Base-by-base conservation (phyloP, 1,140 invertebrate species). In the Geopemphigus sp. region DNA sequence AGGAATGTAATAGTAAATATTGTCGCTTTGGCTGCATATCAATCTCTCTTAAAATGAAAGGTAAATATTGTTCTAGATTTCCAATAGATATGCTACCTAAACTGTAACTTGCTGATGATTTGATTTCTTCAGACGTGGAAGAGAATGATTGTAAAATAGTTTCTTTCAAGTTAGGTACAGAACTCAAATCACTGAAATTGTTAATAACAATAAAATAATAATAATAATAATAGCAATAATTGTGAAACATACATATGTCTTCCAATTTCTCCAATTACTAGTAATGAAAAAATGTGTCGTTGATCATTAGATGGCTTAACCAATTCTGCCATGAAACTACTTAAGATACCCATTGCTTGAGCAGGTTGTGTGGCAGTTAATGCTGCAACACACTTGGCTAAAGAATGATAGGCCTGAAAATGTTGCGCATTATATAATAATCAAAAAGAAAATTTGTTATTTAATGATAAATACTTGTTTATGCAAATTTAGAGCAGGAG, bases 231-330 rank as follows among this genome's bases (percentile, higher is more conserved):
- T 24, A 74, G 15, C 45, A 45, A 15, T 61, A 29, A 29, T 10
- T 26, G 0, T n/a, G 12, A 26, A 63, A 85, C 91, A 90, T 88
- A 95, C 93, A 96, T 91, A 83, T 96, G 92, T 83, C 95, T 88
- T 8, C 97, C 97, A 83, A 99, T 97, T 89, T 99, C 97, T 15
- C 97, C 98, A 83, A 99, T 92, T 15, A 96, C 94, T 10, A 98
- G 87, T 26, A 99, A 86, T 66, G 95, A 92, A 87, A 99, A 98
- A 82, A 98, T 92, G 82, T 94, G 92, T 82, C 96, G 91, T 1
- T 93, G 90, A 84, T 98, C 95, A 82, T 88, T 88, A 83, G 88
- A 85, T 80, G 89, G 89, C 81, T 88, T 89, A 83, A 93, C 90
- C 19, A 97, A 90, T 84, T 98, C 95, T 70, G 90, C 88, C 53